Evolutionary conservation across 53 echinoderm and acorn worm genomes (phyloP), one percentile per base, ranked within the genome.

Genomic region (Actinopyga echinites): DNA sequence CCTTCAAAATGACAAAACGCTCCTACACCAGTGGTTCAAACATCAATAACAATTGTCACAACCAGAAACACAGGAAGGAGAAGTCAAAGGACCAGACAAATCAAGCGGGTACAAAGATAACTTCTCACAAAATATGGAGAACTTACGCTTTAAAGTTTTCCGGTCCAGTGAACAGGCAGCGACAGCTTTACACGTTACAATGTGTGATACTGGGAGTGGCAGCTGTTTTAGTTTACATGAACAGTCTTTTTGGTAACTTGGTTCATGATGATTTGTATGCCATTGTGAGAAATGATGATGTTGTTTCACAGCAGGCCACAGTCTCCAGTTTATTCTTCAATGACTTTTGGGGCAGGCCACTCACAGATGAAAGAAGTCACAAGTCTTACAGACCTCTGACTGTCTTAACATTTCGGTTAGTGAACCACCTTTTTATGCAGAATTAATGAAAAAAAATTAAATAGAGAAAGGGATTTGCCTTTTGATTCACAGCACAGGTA

Each of bases 181-280:
- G 17, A 49, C 0, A 49, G 49, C 49, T 49, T 4, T 49, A 15
- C 49, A 49, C 3, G 17, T 17, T 49, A 15, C 49, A 49, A 3
- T 49, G 17, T 49, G 49, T 6, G 0, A 49, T 49, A 15, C 2
- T 49, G 13, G 49, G 49, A 49, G 17, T 49, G 2, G 49, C 17
- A 15, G 49, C 49, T 17, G 17, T 49, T 49, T 49, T 49, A 49
- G 17, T 89, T 3, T 94, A 91, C 42, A 60, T 71, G 12, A 95
- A 99, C 52, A 91, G 92, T 35, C 89, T 99, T 10, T n/a, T 65
- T 64, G 87, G 83, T 6, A 89, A 89, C 31, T 82, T 99, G 71
- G 99, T 99, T 49, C 95, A 95, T 40, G 99, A 99, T 81, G 99
- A 99, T 59, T 52, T 95, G 65, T 94, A 90, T 57, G 99, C 99